Evolutionary conservation across 2,888 invertebrate species (phyloP).

Genomic region (Chironomus riparius): DNA sequence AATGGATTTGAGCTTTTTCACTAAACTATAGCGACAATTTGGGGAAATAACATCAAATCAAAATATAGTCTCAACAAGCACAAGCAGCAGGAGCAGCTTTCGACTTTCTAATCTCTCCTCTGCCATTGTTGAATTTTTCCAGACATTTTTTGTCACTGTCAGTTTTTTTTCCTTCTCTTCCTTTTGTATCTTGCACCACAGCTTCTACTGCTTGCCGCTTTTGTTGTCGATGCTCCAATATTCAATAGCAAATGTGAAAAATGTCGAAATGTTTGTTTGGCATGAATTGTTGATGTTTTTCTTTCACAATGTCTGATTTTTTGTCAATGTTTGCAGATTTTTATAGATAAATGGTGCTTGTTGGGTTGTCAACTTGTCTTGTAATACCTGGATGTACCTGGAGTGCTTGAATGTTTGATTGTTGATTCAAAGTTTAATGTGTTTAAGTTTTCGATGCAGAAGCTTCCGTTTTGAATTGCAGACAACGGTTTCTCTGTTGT

Average conservation of each 20-base stretch:
- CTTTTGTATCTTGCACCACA: background rate
- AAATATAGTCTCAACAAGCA: background rate
- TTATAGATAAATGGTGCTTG: too few species aligned
- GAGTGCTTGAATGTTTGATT: background rate
- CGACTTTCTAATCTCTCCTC: background rate
- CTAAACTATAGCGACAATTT: too few species aligned
- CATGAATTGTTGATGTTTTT: slow-evolving; percentile 8
- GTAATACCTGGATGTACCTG: too few species aligned
- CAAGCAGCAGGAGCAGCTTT: background rate
- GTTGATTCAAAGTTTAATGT: too few species aligned
- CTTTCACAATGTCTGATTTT: background rate
- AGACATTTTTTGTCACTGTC: background rate
- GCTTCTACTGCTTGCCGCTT: too few species aligned
- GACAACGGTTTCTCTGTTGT: too few species aligned
- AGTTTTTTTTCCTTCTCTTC: background rate
- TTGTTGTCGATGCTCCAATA: too few species aligned
- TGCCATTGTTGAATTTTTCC: background rate
- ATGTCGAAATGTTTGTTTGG: background rate
- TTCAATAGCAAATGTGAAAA: background rate
- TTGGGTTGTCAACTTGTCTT: too few species aligned
- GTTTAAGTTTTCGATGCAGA: too few species aligned
- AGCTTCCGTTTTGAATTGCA: too few species aligned
- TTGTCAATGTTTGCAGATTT: background rate
- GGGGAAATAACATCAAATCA: too few species aligned
- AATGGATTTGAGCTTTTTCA: too few species aligned